Evolutionary conservation across 1,140 invertebrate species (phyloP).

Genomic region (Hycleus phaleratus): DNA sequence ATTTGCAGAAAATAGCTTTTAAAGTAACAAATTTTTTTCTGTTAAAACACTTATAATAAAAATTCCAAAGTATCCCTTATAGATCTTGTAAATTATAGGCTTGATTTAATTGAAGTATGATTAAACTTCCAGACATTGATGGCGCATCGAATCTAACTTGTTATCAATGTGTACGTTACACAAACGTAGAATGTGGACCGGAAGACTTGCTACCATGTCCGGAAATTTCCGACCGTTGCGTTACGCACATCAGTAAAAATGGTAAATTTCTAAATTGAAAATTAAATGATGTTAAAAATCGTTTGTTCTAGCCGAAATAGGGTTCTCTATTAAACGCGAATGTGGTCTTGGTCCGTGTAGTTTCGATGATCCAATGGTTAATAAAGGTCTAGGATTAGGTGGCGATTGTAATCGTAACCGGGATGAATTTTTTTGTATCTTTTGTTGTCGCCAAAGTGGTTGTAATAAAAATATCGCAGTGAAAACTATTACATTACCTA

Average conservation of each 20-base stretch:
- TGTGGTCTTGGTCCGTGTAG: slow-evolving; percentile 48
- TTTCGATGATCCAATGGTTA: slow-evolving; percentile 41
- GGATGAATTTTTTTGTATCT: slow-evolving; percentile 40
- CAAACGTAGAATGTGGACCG: slow-evolving; percentile 38
- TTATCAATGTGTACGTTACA: slow-evolving; percentile 45
- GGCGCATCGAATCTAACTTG: slow-evolving; percentile 39
- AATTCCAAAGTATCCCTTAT: no score
- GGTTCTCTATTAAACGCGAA: slow-evolving; percentile 42
- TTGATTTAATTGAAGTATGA: neutral
- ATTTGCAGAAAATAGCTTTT: no score
- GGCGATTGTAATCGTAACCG: slow-evolving; percentile 43
- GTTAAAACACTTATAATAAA: no score
- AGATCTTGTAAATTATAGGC: neutral
- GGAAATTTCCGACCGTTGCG: slow-evolving; percentile 43
- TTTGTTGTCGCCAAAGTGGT: slow-evolving; percentile 40
- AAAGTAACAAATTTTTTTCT: no score
- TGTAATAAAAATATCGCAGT: slow-evolving; percentile 35
- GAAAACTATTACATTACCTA: neutral
- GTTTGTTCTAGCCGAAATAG: slow-evolving; percentile 34
- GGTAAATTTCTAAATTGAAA: slow-evolving; percentile 33
- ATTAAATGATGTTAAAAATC: neutral
- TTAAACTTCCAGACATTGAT: neutral
- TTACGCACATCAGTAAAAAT: slow-evolving; percentile 44
- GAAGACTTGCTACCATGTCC: slow-evolving; percentile 42
- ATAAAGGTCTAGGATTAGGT: slow-evolving; percentile 39